Conservation (phyloP, 2,113 vertebrate species). For the Pagrus major region DNA sequence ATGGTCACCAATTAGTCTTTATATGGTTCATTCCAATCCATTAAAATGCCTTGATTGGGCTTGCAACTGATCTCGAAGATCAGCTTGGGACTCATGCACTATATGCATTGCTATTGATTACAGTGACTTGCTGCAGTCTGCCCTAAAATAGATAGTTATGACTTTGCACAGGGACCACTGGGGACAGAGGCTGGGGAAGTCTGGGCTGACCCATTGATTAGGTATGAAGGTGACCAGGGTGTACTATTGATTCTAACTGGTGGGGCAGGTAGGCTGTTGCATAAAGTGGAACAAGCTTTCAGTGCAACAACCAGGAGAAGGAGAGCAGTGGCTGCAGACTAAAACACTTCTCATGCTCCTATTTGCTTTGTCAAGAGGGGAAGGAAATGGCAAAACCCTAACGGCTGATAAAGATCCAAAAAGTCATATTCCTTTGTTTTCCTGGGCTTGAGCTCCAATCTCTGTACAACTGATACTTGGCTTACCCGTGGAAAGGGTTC, state of each 20-base stretch:
- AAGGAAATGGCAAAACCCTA: conserved; percentile 25
- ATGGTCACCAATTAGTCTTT: conserved; percentile 8
- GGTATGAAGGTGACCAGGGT: conserved; percentile 68
- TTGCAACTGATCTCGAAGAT: conserved; percentile 44
- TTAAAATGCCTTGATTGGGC: conserved; percentile 23
- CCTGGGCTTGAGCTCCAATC: conserved; percentile 36
- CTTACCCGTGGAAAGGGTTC: conserved; percentile 39
- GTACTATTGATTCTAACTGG: conserved; percentile 75
- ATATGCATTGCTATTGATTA: conserved; percentile 64
- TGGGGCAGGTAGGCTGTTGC: conserved; percentile 40
- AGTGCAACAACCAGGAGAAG: conserved; percentile 8
- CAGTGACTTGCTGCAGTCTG: conserved; percentile 51
- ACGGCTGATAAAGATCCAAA: conserved; percentile 46
- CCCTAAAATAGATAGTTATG: conserved; percentile 75
- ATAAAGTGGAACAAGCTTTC: conserved; percentile 43
- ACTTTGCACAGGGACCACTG: conserved; percentile 68
- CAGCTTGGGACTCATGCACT: conserved; percentile 36
- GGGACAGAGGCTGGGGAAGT: conserved; percentile 53
- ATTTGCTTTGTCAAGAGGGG: conserved; percentile 31
- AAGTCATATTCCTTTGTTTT: conserved; percentile 32
- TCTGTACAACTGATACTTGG: conserved; percentile 59
- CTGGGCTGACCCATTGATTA: conserved; percentile 76
- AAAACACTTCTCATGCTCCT: not conserved
- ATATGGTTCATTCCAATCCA: conserved; percentile 25
- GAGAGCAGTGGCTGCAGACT: not conserved